Conservation (phyloP, 2,113 vertebrate species). For the Grus americana region DNA sequence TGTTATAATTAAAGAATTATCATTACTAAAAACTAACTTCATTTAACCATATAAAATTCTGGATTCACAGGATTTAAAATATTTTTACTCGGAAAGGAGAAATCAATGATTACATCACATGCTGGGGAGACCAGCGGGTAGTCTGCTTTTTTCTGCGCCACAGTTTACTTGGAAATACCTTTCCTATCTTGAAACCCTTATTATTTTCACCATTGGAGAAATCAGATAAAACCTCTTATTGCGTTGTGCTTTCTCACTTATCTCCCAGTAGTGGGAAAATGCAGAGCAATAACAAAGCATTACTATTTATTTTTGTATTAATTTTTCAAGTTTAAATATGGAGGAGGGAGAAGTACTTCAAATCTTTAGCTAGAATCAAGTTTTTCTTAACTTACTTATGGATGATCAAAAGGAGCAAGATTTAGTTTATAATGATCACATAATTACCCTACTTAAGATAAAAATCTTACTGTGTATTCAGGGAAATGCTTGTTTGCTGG, state of each 20-base stretch:
- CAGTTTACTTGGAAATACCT: neutral
- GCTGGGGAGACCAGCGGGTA: neutral
- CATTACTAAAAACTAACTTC: neutral
- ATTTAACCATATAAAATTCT: neutral
- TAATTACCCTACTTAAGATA: neutral
- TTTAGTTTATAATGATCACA: neutral
- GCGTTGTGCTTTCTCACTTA: neutral
- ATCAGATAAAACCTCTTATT: neutral
- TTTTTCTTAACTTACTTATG: neutral
- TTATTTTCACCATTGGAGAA: neutral
- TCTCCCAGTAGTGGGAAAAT: neutral
- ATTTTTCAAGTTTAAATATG: neutral
- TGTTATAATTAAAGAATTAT: neutral
- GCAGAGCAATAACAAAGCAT: neutral
- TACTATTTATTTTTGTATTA: neutral
- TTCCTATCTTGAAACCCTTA: neutral
- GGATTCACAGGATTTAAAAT: neutral
- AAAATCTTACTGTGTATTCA: neutral
- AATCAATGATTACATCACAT: neutral
- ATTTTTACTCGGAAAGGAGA: neutral
- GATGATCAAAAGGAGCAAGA: neutral
- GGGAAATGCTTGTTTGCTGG: neutral
- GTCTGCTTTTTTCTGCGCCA: neutral
- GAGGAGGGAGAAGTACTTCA: neutral
- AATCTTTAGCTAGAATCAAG: neutral